phyloP scores from a whole-genome alignment of 2,113 vertebrate genomes.

The Nibea albiflora region DNA sequence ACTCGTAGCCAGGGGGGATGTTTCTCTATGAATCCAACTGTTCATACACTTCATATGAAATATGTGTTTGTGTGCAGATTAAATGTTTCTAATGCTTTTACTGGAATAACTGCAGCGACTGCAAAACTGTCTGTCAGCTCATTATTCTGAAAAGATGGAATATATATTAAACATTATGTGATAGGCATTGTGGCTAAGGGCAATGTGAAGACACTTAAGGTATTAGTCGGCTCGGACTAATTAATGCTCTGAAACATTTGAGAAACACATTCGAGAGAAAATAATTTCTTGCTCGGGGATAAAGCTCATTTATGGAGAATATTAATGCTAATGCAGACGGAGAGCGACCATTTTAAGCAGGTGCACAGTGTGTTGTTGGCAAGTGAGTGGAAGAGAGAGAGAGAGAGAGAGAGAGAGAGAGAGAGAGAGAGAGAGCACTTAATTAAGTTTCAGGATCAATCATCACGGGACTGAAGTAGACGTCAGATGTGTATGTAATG shows the following conservation, averaged over 20 bases:
- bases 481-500: slow-evolving; percentile 19
- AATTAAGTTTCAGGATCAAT: slow-evolving; percentile 51
- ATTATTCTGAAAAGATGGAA: slow-evolving; percentile 51
- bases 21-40: not conserved
- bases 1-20: not conserved
- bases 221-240: slow-evolving; percentile 22
- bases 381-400: slow-evolving; percentile 12
- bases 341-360: slow-evolving; percentile 20
- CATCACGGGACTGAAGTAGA: slow-evolving; percentile 22
- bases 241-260: slow-evolving; percentile 17
- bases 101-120: slow-evolving; percentile 37
- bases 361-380: slow-evolving; percentile 37
- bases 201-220: slow-evolving; percentile 11
- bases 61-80: slow-evolving; percentile 22
- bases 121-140: slow-evolving; percentile 46
- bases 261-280: slow-evolving; percentile 29
- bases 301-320: slow-evolving; percentile 47
- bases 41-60: not conserved
- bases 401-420: slow-evolving; percentile 18
- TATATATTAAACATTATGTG: slow-evolving; percentile 52
- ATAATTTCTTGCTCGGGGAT: slow-evolving; percentile 21
- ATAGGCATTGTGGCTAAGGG: slow-evolving; percentile 6
- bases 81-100: slow-evolving; percentile 38
- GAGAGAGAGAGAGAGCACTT: slow-evolving; percentile 9
- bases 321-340: slow-evolving; percentile 43